Evolutionary conservation across 2,888 invertebrate species (phyloP).

Genomic region (Heteromurus nitidus): DNA sequence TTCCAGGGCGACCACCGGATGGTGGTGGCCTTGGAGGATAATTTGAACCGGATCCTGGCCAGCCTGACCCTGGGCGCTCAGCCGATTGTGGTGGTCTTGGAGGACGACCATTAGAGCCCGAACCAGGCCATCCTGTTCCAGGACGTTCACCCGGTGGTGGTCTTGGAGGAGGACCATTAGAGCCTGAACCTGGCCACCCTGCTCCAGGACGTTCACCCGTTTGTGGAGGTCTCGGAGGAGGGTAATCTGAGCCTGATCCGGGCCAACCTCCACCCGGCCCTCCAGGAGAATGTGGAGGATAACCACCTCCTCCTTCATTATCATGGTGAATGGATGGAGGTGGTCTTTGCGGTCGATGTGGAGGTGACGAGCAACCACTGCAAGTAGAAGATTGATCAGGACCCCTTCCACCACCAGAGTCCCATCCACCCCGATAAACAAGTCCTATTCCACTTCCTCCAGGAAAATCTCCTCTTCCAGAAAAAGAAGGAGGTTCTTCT

Average conservation of each 20-base stretch:
- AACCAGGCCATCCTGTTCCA: not conserved
- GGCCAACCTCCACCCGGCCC: not conserved
- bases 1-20: not conserved
- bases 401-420: conserved; percentile 16
- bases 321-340: no score
- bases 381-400: not conserved
- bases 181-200: not conserved
- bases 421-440: no score
- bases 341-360: conserved; percentile 11
- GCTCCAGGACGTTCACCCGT: not conserved
- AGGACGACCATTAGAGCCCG: not conserved
- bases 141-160: not conserved
- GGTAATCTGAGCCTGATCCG: not conserved
- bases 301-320: not conserved
- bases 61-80: not conserved
- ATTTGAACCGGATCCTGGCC: not conserved
- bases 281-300: conserved; percentile 8
- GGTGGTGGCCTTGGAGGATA: conserved; percentile 3
- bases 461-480: not conserved
- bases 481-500: conserved; percentile 12
- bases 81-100: conserved; percentile 10
- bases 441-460: not conserved
- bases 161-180: not conserved
- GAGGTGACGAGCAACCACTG: not conserved
- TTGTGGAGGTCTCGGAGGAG: conserved; percentile 8